phyloP scores from a whole-genome alignment of 2,113 vertebrate species.

The Caloenas nicobarica region DNA sequence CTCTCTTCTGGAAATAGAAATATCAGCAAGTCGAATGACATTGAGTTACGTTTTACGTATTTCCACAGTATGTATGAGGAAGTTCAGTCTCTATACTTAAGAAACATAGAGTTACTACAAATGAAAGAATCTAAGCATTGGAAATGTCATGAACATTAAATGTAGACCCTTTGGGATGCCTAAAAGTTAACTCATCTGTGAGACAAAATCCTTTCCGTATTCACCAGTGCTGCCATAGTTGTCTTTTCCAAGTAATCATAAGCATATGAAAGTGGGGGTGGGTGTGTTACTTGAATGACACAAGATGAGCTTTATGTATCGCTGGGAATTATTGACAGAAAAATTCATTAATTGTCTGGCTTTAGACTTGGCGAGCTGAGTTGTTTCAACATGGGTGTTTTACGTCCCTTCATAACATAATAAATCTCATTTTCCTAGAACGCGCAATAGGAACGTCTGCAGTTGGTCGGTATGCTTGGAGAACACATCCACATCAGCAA shows the following conservation, averaged over 20 bases:
- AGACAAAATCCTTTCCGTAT: neutral
- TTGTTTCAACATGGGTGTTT: fast-evolving
- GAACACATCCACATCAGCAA: fast-evolving
- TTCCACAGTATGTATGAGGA: neutral
- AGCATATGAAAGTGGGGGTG: fast-evolving
- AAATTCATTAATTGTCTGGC: neutral
- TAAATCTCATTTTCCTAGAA: neutral
- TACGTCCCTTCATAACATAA: neutral
- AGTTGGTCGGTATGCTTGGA: fast-evolving
- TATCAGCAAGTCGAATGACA: neutral
- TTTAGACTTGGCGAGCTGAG: neutral
- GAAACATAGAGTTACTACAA: neutral
- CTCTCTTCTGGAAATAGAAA: constrained; percentile 3
- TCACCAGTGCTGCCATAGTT: neutral
- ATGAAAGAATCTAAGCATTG: neutral
- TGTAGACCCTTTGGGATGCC: neutral
- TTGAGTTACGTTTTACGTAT: neutral
- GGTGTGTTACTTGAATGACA: neutral
- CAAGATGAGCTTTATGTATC: neutral
- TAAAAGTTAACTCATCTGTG: neutral
- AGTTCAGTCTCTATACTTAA: neutral
- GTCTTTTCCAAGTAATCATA: neutral
- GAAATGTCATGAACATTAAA: neutral
- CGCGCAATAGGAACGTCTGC: fast-evolving
- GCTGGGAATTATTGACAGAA: neutral